phyloP scores from a whole-genome alignment of 2,797 vertebrate genomes.

The Sebastolobus alascanus region DNA sequence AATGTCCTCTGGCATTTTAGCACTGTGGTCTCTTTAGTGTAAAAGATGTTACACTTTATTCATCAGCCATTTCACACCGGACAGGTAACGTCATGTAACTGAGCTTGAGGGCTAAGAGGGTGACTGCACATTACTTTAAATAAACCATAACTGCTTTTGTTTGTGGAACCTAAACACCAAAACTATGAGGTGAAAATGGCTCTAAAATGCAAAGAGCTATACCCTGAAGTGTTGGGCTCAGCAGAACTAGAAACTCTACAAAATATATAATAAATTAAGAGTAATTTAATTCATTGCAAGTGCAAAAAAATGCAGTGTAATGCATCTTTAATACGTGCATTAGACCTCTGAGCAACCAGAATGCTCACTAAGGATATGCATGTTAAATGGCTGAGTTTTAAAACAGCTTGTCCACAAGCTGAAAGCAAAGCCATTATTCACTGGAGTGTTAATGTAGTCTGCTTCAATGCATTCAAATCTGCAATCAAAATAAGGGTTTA shows the following conservation, averaged over 20 bases:
- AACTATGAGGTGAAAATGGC: not conserved
- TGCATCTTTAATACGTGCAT: not conserved
- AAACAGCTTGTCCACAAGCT: not conserved
- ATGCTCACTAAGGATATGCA: not conserved
- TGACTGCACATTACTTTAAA: not conserved
- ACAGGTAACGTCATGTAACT: not conserved
- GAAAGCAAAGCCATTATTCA: not conserved
- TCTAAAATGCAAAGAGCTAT: not conserved
- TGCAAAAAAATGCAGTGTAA: not conserved
- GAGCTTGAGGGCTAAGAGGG: not conserved
- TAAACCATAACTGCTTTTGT: conserved; percentile 6
- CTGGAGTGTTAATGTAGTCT: not conserved
- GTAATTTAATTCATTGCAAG: not conserved
- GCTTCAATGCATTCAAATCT: not conserved
- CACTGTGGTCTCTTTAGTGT: not conserved
- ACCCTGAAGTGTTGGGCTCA: not conserved
- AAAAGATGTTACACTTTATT: not conserved
- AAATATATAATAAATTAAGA: not conserved
- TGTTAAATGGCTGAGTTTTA: not conserved
- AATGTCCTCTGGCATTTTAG: not conserved
- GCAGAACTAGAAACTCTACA: not conserved
- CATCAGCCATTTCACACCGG: not conserved
- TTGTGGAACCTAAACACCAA: not conserved
- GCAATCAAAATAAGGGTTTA: not conserved
- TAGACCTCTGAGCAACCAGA: not conserved